Base-by-base conservation (phyloP, 2,797 vertebrate species). In the Danio kyathit region DNA sequence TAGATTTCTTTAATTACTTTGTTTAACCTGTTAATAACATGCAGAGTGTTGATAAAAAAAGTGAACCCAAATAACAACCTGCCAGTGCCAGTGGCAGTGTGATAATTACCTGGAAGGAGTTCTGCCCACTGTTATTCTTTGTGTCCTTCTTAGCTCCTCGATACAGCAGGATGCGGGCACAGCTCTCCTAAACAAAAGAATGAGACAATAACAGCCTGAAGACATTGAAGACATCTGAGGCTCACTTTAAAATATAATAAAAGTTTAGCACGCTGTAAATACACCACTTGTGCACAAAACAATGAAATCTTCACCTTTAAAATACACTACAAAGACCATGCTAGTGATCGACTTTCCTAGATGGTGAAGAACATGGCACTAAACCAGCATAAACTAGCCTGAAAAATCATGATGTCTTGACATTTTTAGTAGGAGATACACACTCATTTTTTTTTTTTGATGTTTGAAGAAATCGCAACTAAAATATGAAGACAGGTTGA, bases 81-180 rank as follows among this genome's bases (percentile, higher is more conserved):
- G 11, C 6, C 29, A 17, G 41, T 69, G 11, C 10, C 29, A 17
- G 41, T 38, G 44, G 4, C 13, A 63, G 21, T 16, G 44, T 61
- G 16, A 41, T 43, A 61, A 72, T 92, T 87, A 97, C 97, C 96
- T 98, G 97, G 88, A 98, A 98, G 14, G 96, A 92, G 0, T 95
- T 97, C 92, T 98, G 97, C 29, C 96, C 95, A 0, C 92, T 94
- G 91, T 96, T 96, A 86, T 98, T 98, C 89, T 98, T 98, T 79
- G 94, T 94, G 46, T 97, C 96, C 89, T 97, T 98, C 84, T 93
- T 96, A 57, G 97, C 95, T 70, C 97, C 97, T 0, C 97, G 90
- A 85, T 97, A 98, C 10, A 98, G 94, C 29, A 98, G 93, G 84
- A 98, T 96, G 41, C 97, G 93, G 57, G 95, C 95, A 86, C 96